Base-by-base conservation (phyloP, 2,888 invertebrate species). In the Chirona hameri region DNA sequence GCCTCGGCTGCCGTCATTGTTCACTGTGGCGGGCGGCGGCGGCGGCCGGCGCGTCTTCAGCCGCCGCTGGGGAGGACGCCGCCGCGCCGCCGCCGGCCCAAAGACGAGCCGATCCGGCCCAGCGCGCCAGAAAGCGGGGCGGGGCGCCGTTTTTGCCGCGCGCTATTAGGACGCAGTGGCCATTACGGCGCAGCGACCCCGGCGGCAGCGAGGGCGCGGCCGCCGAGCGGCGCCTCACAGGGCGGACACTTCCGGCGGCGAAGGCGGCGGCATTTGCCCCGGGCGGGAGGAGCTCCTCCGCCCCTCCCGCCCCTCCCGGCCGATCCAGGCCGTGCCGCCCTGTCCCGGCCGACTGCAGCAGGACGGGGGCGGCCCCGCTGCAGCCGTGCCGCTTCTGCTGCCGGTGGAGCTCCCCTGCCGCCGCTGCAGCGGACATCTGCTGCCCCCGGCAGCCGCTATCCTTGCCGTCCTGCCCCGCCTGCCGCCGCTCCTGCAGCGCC, bases 41-140 rank as follows among this genome's bases (percentile, higher is more conserved):
- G 39, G 39, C 39, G 14, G 29, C 21, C 69, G 69, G 29, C 0
- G 69, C 72, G n/a, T 72, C 39, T 72, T 18, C 21, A 18, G 39
- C 72, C 21, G 31, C 72, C 72, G 15, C 31, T 39, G 72, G 29
- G 29, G 29, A 29, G 29, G 29, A 72, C 21, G 29, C 29, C 12
- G 69, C 69, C 69, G 1, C 29, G 5, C 31, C 31, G 29, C 72
- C 72, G 72, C 15, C n/a, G n/a, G 72, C 15, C n/a, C 14, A 72
- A 29, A 72, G 29, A 29, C 29, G 21, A 15, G 18, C 29, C 31
- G 72, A 72, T 72, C 72, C 39, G 72, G 29, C 29, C 72, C 29
- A 72, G 72, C 72, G 72, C 72, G 31, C 72, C 72, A 72, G 72
- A 72, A 72, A 72, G 72, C 72, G 72, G 72, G 72, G 72, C 72